A percentile compares a stretch with the other conserved stretches of the same genome.
Conservation (phyloP, 1,140 invertebrate genomes). For the Mercenaria mercenaria region DNA sequence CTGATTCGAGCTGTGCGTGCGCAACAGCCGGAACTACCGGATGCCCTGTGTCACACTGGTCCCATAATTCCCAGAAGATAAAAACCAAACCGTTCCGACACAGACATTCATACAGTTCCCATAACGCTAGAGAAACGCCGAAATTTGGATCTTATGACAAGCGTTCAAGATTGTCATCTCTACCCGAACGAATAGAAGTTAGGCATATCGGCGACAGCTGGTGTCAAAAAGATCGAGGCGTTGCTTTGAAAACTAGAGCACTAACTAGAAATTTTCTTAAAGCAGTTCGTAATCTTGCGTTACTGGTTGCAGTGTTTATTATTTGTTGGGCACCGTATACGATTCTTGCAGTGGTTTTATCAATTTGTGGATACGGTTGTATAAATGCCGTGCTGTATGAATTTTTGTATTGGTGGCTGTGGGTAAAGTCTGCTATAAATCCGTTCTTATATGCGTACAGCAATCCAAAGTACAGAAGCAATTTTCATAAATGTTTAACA, state of each 20-base stretch:
- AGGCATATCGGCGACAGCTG: neutral
- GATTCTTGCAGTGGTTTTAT: conserved; percentile 67
- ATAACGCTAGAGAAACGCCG: neutral
- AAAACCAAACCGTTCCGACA: neutral
- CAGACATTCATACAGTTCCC: neutral
- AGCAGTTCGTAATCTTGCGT: conserved; percentile 69
- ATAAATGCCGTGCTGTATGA: conserved; percentile 72
- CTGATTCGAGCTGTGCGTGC: too few relatives aligned
- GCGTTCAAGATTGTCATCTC: neutral
- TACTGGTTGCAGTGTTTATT: conserved; percentile 69
- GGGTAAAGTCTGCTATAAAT: conserved; percentile 80
- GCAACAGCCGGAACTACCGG: neutral
- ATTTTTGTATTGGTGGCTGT: conserved; percentile 78
- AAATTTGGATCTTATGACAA: neutral
- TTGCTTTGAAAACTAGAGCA: neutral
- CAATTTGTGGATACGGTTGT: conserved; percentile 67
- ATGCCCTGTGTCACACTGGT: neutral
- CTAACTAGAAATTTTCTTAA: conserved; percentile 55
- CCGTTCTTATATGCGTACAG: conserved; percentile 80
- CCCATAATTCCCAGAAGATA: neutral
- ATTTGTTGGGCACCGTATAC: conserved; percentile 77
- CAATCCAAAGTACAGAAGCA: conserved; percentile 66
- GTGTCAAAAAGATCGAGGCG: neutral
- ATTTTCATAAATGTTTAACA: conserved; percentile 67
- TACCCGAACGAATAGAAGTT: neutral